Percentiles rank a stretch among this genome's conserved stretches.
These are phyloP conservation scores for Acrobasis consociella DNA, from an alignment of 2,888 invertebrate genomes.

Conservation along the genomic window DNA sequence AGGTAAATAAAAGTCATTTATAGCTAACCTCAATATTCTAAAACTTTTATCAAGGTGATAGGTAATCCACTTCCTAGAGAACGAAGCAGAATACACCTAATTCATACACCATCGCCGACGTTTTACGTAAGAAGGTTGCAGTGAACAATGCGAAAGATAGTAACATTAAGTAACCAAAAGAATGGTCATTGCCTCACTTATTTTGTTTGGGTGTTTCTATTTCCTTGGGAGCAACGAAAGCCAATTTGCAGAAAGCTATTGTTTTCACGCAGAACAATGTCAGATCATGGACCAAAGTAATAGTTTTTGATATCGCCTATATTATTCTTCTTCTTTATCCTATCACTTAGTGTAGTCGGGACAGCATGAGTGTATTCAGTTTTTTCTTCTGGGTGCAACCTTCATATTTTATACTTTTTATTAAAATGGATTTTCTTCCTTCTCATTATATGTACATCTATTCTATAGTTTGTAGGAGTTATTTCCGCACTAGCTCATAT, in stretches of 20 bases:
- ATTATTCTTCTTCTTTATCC: too few relatives aligned
- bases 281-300: conserved; percentile 36
- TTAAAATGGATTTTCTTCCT: too few relatives aligned
- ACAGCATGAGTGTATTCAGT: too few relatives aligned
- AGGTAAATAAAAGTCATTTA: too few relatives aligned
- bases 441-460: too few relatives aligned
- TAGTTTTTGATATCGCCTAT: conserved; percentile 8
- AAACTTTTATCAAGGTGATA: conserved; percentile 55
- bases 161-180: conserved; percentile 67
- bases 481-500: too few relatives aligned
- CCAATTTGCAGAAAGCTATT: conserved; percentile 61
- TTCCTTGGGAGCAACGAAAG: conserved; percentile 67
- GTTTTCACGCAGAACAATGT: conserved; percentile 47
- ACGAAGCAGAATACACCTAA: conserved; percentile 59
- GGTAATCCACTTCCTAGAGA: conserved; percentile 65
- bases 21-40: not conserved
- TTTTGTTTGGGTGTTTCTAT: conserved; percentile 59
- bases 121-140: conserved; percentile 66
- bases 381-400: too few relatives aligned
- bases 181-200: conserved; percentile 75
- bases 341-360: too few relatives aligned
- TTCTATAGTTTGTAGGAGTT: too few relatives aligned
- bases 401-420: too few relatives aligned
- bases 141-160: conserved; percentile 76
- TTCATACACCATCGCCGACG: conserved; percentile 72